Base-by-base conservation (phyloP, 2,888 invertebrate genomes). In the Temnothorax rugatulus region DNA sequence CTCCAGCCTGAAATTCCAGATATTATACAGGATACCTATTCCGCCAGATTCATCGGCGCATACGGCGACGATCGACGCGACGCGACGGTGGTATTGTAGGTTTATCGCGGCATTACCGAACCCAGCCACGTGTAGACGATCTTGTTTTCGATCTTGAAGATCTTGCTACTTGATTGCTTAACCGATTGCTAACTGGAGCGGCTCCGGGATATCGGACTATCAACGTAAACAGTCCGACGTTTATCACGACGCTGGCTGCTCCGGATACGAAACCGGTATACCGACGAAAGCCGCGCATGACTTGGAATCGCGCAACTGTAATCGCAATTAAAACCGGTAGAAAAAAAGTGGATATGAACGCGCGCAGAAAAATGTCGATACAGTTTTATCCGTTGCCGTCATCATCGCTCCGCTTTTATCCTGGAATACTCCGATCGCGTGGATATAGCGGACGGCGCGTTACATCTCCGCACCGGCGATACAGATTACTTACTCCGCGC, bases 241-340 rank as follows among this genome's bases (percentile, higher is more conserved):
- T 74, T 59, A 61, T 73, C 75, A 76, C 64, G 29, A 29, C 29
- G 29, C 29, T 29, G 29, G 69, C 41, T 25, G 86, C 86, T 85
- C 82, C 86, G 87, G 84, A 86, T 86, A 84, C 81, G 86, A 84
- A 76, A 87, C 85, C 86, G 86, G 90, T 88, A 86, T 88, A 85
- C 76, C 84, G 87, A 88, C 87, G 84, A 90, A 90, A 87, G 84
- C 83, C 21, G 38, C 64, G 73, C 59, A 71, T 61, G 50, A 59
- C 64, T 76, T 76, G 76, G 38, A 63, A 77, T 44, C 79, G 69
- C 44, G 59, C 71, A 79, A 79, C 79, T 79, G 79, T 79, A 79
- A 41, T 79, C 59, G 79, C 79, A 71, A 79, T 79, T 79, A 79
- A 79, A 79, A 38, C 59, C 29, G 54, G 29, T 41, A 38, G 25